A percentile compares a stretch with the other conserved stretches of the same genome.
Evolutionary conservation across 2,797 vertebrate genomes (phyloP).

Genomic region (Serranus cabrilla): DNA sequence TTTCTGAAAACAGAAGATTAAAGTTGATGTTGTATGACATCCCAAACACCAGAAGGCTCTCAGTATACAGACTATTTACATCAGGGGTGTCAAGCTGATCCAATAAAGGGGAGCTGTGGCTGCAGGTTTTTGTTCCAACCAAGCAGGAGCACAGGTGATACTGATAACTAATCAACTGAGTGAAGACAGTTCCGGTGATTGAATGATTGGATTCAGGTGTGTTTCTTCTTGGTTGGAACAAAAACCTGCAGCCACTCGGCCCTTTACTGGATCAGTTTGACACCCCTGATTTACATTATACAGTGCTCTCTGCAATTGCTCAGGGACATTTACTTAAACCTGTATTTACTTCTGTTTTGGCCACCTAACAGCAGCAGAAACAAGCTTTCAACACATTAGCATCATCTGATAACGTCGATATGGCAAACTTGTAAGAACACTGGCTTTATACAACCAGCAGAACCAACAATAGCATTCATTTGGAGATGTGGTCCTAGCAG

Average conservation of each 20-base stretch:
- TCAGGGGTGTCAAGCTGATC: no score
- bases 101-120: no score
- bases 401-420: not conserved
- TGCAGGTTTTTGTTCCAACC: no score
- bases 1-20: slow-evolving; percentile 22
- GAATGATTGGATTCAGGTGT: no score
- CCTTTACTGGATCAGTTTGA: no score
- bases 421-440: not conserved
- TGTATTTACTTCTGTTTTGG: slow-evolving; percentile 2
- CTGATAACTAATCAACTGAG: no score
- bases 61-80: not conserved
- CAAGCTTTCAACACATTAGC: not conserved
- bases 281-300: no score
- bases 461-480: not conserved
- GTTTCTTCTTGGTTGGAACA: no score
- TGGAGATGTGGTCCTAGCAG: not conserved
- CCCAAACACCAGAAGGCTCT: not conserved
- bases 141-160: no score
- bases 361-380: not conserved
- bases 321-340: not conserved
- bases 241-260: no score
- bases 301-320: slow-evolving; percentile 2
- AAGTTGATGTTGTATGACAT: slow-evolving; percentile 13
- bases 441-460: not conserved
- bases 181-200: no score